phyloP scores from a whole-genome alignment of 2,797 vertebrate genomes.

The Acomys russatus region DNA sequence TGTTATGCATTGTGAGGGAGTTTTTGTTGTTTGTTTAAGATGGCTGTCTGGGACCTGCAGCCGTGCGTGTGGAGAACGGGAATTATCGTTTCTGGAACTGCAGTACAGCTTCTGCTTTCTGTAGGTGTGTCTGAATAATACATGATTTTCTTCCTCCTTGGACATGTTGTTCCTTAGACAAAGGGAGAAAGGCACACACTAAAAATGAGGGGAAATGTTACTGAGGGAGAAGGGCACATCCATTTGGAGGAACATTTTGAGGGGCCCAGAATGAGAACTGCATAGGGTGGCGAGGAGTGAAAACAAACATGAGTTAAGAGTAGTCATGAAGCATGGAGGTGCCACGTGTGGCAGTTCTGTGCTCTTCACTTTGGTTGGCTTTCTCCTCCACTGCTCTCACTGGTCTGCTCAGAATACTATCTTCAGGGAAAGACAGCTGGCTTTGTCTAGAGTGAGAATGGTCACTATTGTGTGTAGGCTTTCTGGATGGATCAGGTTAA shows the following conservation, averaged over 20 bases:
- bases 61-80: neutral
- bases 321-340: neutral
- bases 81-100: neutral
- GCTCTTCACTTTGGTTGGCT: neutral
- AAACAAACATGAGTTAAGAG: neutral
- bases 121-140: neutral
- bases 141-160: neutral
- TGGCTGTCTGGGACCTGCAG: conserved; percentile 12
- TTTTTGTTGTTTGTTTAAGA: neutral
- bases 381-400: neutral
- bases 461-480: neutral
- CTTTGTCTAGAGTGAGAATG: conserved; percentile 36
- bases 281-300: neutral
- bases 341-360: neutral
- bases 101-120: conserved; percentile 24
- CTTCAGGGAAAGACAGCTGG: neutral
- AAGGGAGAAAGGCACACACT: neutral
- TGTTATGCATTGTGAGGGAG: conserved; percentile 11
- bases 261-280: neutral
- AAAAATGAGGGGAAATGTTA: conserved; percentile 29
- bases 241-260: neutral
- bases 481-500: conserved; percentile 35
- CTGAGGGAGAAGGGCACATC: neutral
- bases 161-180: neutral
- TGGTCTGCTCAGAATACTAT: conserved; percentile 21